Conservation (phyloP, 1,140 invertebrate species). For the Drosophila sturtevanti region DNA sequence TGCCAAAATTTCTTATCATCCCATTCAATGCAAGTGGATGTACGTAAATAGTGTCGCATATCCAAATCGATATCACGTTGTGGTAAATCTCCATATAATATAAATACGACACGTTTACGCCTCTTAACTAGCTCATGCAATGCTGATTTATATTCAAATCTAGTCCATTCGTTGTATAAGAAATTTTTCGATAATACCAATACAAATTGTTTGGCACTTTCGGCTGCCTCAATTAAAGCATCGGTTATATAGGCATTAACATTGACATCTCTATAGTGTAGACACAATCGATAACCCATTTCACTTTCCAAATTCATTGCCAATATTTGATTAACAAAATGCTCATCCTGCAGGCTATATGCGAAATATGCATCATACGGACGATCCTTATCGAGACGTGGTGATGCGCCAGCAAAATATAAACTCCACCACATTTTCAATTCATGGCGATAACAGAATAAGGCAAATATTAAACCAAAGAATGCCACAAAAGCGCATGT, state of each 20-base stretch:
- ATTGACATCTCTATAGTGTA: constrained; percentile 94
- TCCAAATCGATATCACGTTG: constrained; percentile 94
- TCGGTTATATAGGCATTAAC: constrained; percentile 93
- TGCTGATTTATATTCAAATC: constrained; percentile 96
- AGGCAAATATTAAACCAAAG: constrained; percentile 88
- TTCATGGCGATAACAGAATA: constrained; percentile 92
- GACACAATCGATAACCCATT: constrained; percentile 90
- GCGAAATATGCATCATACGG: constrained; percentile 95
- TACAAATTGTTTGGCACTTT: constrained; percentile 94
- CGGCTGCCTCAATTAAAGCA: constrained; percentile 94
- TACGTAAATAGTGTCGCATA: constrained; percentile 93
- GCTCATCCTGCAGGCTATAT: constrained; percentile 95
- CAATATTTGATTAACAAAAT: constrained; percentile 93
- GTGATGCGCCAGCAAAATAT: constrained; percentile 80
- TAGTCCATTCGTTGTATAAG: constrained; percentile 96
- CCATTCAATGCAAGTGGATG: constrained; percentile 95
- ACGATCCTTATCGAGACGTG: constrained; percentile 90
- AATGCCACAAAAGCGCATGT: constrained; percentile 89
- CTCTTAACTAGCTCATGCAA: constrained; percentile 94
- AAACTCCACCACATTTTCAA: constrained; percentile 88
- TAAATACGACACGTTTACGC: constrained; percentile 91
- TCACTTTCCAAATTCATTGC: constrained; percentile 92
- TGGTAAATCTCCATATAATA: constrained; percentile 92
- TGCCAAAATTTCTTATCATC: constrained; percentile 97
- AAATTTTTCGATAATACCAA: constrained; percentile 96